These are phyloP conservation scores for Tenthredo scrophulariae DNA, from an alignment of 2,888 invertebrate species.

Conservation along the genomic window DNA sequence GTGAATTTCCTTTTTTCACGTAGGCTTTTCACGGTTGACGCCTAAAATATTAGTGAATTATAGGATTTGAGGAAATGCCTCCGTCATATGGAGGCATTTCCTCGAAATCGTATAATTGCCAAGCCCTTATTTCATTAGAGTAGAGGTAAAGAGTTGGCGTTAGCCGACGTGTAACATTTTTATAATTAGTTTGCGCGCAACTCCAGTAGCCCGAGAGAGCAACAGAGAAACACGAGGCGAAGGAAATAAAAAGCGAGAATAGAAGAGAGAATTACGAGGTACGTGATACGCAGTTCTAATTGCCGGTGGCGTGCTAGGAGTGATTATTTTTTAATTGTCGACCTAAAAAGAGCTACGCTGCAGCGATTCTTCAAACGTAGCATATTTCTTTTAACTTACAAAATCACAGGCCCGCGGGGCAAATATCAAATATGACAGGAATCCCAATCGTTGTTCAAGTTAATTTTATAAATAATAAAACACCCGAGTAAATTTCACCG, in stretches of 20 bases:
- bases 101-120: slow-evolving; percentile 50
- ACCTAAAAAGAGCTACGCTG: slow-evolving; percentile 30
- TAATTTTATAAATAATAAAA: neutral
- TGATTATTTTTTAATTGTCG: slow-evolving; percentile 75
- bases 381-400: neutral
- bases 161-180: slow-evolving; percentile 68
- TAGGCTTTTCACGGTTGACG: neutral
- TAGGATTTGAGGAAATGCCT: slow-evolving; percentile 42
- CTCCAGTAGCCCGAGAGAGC: slow-evolving; percentile 50
- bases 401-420: slow-evolving; percentile 6
- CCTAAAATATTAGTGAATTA: neutral
- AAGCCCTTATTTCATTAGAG: slow-evolving; percentile 64
- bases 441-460: neutral
- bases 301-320: slow-evolving; percentile 69
- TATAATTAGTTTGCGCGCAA: slow-evolving; percentile 72
- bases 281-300: slow-evolving; percentile 70
- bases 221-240: slow-evolving; percentile 52
- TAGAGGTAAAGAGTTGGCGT: slow-evolving; percentile 39
- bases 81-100: too few relatives aligned
- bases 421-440: neutral
- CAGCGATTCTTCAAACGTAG: neutral
- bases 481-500: neutral
- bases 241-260: slow-evolving; percentile 51
- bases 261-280: slow-evolving; percentile 63
- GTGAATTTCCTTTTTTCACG: neutral